phyloP scores from a whole-genome alignment of 2,888 invertebrate species.

The Tenodera sinensis region DNA sequence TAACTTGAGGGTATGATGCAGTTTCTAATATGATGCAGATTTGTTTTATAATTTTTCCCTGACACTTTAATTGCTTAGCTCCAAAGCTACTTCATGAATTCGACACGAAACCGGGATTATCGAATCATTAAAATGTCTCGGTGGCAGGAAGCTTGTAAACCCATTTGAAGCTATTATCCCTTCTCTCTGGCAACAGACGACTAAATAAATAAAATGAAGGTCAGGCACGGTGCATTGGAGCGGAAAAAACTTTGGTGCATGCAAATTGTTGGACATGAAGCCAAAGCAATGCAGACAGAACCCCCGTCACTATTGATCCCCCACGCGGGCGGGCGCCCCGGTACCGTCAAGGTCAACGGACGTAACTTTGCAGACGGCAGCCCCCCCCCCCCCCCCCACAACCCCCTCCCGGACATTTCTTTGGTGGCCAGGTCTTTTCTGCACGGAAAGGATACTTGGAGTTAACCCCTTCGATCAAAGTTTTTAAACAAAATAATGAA shows the following conservation, averaged over 20 bases:
- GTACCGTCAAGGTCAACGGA: neutral
- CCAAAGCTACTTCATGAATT: too few relatives aligned
- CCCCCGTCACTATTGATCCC: neutral
- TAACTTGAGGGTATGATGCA: too few relatives aligned
- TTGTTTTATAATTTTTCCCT: too few relatives aligned
- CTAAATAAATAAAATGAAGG: neutral
- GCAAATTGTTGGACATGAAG: conserved; percentile 1
- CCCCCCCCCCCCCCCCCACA: too few relatives aligned
- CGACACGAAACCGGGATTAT: too few relatives aligned
- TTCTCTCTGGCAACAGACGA: neutral
- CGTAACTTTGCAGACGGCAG: neutral
- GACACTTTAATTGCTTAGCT: too few relatives aligned
- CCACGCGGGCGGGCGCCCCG: too few relatives aligned
- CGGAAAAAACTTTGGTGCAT: neutral
- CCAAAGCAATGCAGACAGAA: neutral
- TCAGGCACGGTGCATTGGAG: neutral
- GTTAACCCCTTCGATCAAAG: neutral
- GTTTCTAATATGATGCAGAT: too few relatives aligned
- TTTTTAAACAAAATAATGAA: too few relatives aligned
- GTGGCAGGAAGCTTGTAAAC: too few relatives aligned
- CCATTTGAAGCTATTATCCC: neutral
- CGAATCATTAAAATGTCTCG: too few relatives aligned
- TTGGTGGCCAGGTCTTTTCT: neutral
- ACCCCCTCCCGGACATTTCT: neutral
- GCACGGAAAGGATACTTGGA: neutral